Base-by-base conservation (phyloP, 2,888 invertebrate genomes). In the Cepaea hortensis region DNA sequence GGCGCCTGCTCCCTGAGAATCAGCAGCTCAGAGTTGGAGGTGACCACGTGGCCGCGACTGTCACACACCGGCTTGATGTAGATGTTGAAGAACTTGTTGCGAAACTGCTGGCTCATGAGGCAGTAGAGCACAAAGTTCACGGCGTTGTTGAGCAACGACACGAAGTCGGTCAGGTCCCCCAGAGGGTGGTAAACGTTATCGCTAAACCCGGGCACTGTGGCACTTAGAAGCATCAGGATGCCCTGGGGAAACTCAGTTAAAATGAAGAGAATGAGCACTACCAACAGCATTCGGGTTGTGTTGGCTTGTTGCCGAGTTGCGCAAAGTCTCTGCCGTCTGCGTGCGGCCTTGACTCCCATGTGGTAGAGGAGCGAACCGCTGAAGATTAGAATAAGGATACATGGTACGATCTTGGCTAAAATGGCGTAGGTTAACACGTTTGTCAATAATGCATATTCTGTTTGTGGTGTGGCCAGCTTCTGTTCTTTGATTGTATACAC, bases 111-210 rank as follows among this genome's bases (percentile, higher is more conserved):
- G 88, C 97, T 98, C 98, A 98, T 98, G 86, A 97, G 96, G 93
- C 98, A 98, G 94, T 98, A 98, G 73, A 98, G 95, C 86, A 98
- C 96, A 93, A 98, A 98, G 94, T 98, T 98, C 87, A 98, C 97
- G 0, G 98, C 97, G 6, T 98, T 97, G 94, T 98, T 98, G 90
- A 98, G 95, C 87, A 98, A 95, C 0, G 98, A 98, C 91, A 98
- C 94, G 88, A 98, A 96, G 94, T 98, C 98, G 97, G 98, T 97
- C 84, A 98, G 94, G 93, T 98, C 98, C 2, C 95, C 95, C 20
- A 95, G 91, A 20, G 93, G 94, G 77, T 91, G 89, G 95, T 98
- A 98, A 65, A 95, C 93, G 62, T 91, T 91, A 62, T 91, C 89
- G 88, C 93, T 94, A 94, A 98, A 97, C 92, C 96, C 96, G 11